Percentiles rank a stretch among this genome's conserved stretches.
These are phyloP conservation scores for Molothrus ater DNA, from an alignment of 2,797 vertebrate species.

Conservation along the genomic window DNA sequence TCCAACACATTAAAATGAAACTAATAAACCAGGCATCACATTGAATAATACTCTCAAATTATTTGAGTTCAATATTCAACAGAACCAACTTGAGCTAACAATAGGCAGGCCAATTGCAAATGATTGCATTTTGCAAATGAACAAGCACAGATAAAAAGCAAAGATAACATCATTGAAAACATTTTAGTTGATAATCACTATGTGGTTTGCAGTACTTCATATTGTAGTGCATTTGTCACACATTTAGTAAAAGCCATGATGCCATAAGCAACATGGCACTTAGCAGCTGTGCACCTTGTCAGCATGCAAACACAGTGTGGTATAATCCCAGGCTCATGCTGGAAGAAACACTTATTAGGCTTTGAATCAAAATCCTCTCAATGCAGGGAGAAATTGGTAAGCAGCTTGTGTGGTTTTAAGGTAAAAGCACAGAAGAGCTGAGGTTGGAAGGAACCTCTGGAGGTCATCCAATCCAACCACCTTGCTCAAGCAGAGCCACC, in stretches of 20 bases:
- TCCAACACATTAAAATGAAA: neutral
- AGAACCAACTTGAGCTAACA: conserved; percentile 16
- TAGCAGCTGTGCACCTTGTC: neutral
- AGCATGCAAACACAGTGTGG: neutral
- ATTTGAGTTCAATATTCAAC: conserved; percentile 2
- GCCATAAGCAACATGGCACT: neutral
- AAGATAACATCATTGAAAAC: neutral
- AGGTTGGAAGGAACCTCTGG: neutral
- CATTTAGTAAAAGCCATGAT: neutral
- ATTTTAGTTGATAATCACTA: neutral
- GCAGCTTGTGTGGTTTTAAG: neutral
- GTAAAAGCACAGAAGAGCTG: neutral
- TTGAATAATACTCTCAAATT: conserved; percentile 26
- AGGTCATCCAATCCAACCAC: neutral
- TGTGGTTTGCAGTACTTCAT: neutral
- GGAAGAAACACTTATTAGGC: neutral
- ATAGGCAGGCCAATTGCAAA: conserved; percentile 2
- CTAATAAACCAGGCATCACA: neutral
- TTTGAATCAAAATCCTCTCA: neutral
- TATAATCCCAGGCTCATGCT: neutral
- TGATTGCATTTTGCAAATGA: conserved; percentile 33
- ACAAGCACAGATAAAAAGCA: conserved; percentile 28
- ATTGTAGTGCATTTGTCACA: neutral
- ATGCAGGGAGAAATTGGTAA: neutral
- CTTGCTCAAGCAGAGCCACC: neutral